Percentiles rank a stretch among this genome's conserved stretches.
Evolutionary conservation across 2,888 invertebrate genomes (phyloP).

Genomic region (Abrostola tripartita): DNA sequence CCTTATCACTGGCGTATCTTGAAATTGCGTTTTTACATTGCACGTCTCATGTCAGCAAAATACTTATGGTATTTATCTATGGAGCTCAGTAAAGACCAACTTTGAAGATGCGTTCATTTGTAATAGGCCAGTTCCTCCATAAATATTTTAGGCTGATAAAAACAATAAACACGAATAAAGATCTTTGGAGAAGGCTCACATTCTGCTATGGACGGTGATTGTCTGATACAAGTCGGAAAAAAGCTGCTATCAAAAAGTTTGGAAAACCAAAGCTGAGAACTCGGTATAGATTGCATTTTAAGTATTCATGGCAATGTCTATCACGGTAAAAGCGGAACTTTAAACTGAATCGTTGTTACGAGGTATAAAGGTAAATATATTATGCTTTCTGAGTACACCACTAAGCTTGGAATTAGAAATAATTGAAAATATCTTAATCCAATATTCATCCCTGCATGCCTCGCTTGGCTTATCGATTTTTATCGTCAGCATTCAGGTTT

Average conservation of each 20-base stretch:
- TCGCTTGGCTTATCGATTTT: no score
- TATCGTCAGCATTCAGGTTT: no score
- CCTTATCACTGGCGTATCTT: constrained; percentile 19
- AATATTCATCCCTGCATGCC: no score
- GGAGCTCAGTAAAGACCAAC: no score
- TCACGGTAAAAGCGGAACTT: constrained; percentile 31
- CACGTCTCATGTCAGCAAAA: no score
- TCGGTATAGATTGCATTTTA: constrained; percentile 45
- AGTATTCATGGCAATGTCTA: constrained; percentile 43
- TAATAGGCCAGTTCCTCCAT: no score
- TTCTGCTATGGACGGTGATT: no score
- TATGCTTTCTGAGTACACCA: constrained; percentile 8
- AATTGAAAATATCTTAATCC: not conserved
- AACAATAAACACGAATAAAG: no score
- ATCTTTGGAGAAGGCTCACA: no score
- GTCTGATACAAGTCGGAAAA: not conserved
- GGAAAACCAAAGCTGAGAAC: constrained; percentile 36
- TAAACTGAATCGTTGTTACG: constrained; percentile 28
- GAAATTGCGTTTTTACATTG: not conserved
- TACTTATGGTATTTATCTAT: no score
- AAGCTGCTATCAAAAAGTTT: constrained; percentile 18
- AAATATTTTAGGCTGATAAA: no score
- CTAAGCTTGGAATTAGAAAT: not conserved
- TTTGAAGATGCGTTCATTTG: no score
- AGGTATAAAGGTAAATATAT: constrained; percentile 32